Base-by-base conservation (phyloP, 2,797 vertebrate genomes). In the Protonibea diacanthus region DNA sequence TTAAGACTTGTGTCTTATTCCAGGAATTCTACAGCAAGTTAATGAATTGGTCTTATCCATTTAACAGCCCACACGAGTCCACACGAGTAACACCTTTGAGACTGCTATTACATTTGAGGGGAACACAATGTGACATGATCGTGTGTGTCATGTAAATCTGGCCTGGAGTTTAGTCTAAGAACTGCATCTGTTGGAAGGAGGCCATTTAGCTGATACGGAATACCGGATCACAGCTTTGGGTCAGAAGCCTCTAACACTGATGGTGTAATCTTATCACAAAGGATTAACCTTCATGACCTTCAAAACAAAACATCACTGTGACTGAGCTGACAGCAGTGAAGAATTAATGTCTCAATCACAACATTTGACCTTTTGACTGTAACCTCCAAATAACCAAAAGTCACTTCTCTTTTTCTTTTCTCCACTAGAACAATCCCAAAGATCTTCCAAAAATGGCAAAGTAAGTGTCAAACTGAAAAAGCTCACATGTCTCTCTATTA, bases 371-470 rank as follows among this genome's bases (percentile, higher is more conserved):
- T 44, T 12, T 14, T 38, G 29, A 87, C 5, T 25, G 18, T 73
- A 69, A 70, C 64, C 52, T 78, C 11, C 18, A 2, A 0, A n/a
- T 60, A 38, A 84, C 33, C 23, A 21, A 5, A 29, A 55, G 6
- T 44, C 38, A 10, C n/a, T 20, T 29, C 7, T 21, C 1, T 75
- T 47, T 71, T n/a, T 74, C 21, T 75, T 74, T 27, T 82, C 57
- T 58, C 68, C 44, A 61, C 65, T 83, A 94, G 92, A 81, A 82
- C 14, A 13, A 42, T 15, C 29, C 33, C 0, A 13, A 60, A 71
- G 5, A 82, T 56, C 64, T 6, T 60, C 44, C 47, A 81, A 73
- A 89, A 49, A 95, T 95, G 94, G 76, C 93, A 83, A 94, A 93
- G 94, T 95, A 86, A 94, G 94, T 91, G 7, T 33, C 23, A 48